A percentile compares a stretch with the other conserved stretches of the same genome.
phyloP scores from a whole-genome alignment of 2,113 vertebrate species.

The Tychaedon coryphoeus region DNA sequence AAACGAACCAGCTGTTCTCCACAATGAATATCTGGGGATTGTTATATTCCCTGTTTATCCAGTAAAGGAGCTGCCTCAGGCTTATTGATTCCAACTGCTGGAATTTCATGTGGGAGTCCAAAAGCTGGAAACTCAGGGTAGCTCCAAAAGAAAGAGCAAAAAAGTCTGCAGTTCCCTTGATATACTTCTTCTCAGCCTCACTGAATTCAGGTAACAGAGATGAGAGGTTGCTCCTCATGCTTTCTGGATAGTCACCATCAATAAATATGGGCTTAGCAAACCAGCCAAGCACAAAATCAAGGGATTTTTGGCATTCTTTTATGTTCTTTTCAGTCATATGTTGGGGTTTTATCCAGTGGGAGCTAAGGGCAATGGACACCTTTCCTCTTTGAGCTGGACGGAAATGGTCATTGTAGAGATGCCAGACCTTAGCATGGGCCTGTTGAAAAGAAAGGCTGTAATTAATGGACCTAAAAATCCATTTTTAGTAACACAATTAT shows the following conservation, averaged over 20 bases:
- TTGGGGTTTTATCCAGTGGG: conserved; percentile 92
- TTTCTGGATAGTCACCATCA: conserved; percentile 92
- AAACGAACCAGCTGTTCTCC: conserved; percentile 97
- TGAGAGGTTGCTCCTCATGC: conserved; percentile 86
- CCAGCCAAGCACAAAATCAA: conserved; percentile 95
- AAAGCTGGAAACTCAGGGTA: conserved; percentile 88
- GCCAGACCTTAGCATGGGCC: conserved; percentile 94
- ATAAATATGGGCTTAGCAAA: conserved; percentile 92
- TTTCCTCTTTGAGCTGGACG: conserved; percentile 82
- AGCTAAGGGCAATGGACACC: conserved; percentile 91
- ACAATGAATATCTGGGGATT: conserved; percentile 90
- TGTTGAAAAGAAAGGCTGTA: conserved; percentile 56
- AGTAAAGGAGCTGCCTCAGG: conserved; percentile 91
- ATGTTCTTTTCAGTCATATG: conserved; percentile 78
- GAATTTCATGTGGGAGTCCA: conserved; percentile 89
- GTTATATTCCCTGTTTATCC: conserved; percentile 90
- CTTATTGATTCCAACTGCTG: conserved; percentile 88
- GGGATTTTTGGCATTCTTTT: conserved; percentile 88
- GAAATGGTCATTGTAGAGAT: conserved; percentile 88
- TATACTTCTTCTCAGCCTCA: conserved; percentile 75
- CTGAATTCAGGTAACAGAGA: conserved; percentile 85
- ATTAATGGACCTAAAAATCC: neutral
- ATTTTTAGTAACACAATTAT: neutral
- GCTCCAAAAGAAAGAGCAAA: conserved; percentile 95
- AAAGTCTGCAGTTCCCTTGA: conserved; percentile 91